Base-by-base conservation (phyloP, 64 coral and sea anemone species). In the Montipora efflorescens region DNA sequence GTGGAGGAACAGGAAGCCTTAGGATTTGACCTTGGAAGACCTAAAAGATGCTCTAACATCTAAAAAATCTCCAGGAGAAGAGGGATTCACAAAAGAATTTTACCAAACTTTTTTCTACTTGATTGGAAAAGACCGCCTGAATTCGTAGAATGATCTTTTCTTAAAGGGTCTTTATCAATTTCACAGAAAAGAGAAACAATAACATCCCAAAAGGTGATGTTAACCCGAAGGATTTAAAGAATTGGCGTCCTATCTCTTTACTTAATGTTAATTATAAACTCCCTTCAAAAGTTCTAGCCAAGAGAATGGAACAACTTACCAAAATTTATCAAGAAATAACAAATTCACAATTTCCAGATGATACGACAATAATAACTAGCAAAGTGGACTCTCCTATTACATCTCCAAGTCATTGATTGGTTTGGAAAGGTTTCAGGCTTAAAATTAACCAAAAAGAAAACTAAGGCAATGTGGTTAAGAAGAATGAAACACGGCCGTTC, bases 171-270 rank as follows among this genome's bases (percentile, higher is more conserved):
- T 76, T 18, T 93, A 0, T 59, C 69, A 10, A 87, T 77, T 57
- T 77, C 91, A 76, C 81, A 92, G 58, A 68, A 69, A 86, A 77
- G 72, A 50, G 81, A 70, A 16, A 45, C 79, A 80, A 91, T 90
- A 20, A 80, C 75, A 28, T 62, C 16, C 90, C 90, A 66, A 92
- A 92, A 61, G 82, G 69, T 19, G 59, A 62, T 14, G 59, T 8
- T 15, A 12, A 8, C 59, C 59, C 12, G 8, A 12, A 3, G 12
- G 13, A 62, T 62, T 14, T 62, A 8, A 12, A 14, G 8, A 62
- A 62, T 62, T 62, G 83, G 74, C 62, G 83, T 71, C 74, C 92
- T 9, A 88, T 88, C 25, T 55, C 90, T 2, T 66, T 92, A 25
- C 66, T 92, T 53, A 62, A 62, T 62, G 59, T 14, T 14, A 10